Conservation (phyloP, 2,888 invertebrate species). For the Cotesia congregata region DNA sequence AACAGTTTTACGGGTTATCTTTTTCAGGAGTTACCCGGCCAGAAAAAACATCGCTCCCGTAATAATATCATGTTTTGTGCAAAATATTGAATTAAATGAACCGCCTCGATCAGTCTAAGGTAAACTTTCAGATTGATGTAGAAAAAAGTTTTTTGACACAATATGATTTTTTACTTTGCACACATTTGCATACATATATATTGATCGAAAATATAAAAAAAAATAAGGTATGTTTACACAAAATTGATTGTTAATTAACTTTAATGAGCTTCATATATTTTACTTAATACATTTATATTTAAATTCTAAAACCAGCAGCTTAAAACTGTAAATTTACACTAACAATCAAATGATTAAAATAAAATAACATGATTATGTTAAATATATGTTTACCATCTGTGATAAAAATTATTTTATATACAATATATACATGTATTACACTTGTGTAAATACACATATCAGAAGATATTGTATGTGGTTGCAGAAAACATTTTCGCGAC, state of each 20-base stretch:
- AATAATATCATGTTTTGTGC: not conserved
- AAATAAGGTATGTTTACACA: not conserved
- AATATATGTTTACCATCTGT: not conserved
- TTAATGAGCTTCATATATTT: not conserved
- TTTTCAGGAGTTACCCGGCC: too few relatives aligned
- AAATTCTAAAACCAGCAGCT: not conserved
- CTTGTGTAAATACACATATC: not conserved
- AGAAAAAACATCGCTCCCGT: not conserved
- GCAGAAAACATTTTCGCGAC: not conserved
- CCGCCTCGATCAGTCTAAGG: not conserved
- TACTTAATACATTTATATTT: not conserved
- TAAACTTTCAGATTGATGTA: not conserved
- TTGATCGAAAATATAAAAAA: not conserved
- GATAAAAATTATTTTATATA: not conserved
- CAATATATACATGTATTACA: not conserved
- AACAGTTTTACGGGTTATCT: too few relatives aligned
- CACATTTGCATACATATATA: not conserved
- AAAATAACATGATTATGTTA: not conserved
- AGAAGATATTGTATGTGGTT: not conserved
- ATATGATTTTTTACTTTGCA: not conserved
- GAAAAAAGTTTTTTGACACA: not conserved
- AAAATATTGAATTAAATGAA: not conserved
- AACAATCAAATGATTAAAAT: constrained; percentile 6
- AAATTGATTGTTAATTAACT: not conserved
- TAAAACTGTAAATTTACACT: not conserved